Base-by-base conservation (phyloP, 2,888 invertebrate genomes). In the Nematopogon swammerdamellus region DNA sequence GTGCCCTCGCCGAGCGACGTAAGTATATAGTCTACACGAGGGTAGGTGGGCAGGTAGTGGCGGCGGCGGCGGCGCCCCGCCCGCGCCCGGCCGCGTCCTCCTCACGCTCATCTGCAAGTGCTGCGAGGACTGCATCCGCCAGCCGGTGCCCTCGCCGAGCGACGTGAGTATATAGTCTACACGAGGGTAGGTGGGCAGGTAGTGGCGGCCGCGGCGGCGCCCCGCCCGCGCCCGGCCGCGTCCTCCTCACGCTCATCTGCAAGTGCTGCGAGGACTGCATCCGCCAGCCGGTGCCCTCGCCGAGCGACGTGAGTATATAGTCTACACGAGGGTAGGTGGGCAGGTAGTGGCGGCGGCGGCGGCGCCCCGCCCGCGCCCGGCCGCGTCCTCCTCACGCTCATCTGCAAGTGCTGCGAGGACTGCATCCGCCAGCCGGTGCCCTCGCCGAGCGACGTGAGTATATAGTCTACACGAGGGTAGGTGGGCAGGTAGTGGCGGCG, bases 211-310 rank as follows among this genome's bases (percentile, higher is more conserved):
- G 25, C 25, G 58, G 51, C 75, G 83, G 68, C 54, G 80, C 71
- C 61, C 73, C 63, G 63, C 72, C 63, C 68, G 81, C 70, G 77
- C 81, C 68, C 71, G 88, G 89, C 1, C 80, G 90, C 59, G 88
- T 91, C 56, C 80, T 95, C 60, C 85, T 94, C 51, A 88, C 91
- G 51, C 83, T 95, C 59, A 83, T 95, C 61, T 89, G 89, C 67
- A 93, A 93, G 72, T 94, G 92, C 71, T 95, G 94, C 68, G 89
- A 91, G 71, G 91, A 92, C 65, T 92, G 92, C 71, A 87, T 94
- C 57, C 86, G 87, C 57, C 87, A 91, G 56, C 90, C 92, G 5
- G 86, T 91, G 57, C 88, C 90, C 60, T 91, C 91, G 47, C 80
- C 91, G 48, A 86, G 89, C 49, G 93, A 94, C 79, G 91, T 90